Evolutionary conservation across 2,888 invertebrate genomes (phyloP).

Genomic region (Anoncus sp.): DNA sequence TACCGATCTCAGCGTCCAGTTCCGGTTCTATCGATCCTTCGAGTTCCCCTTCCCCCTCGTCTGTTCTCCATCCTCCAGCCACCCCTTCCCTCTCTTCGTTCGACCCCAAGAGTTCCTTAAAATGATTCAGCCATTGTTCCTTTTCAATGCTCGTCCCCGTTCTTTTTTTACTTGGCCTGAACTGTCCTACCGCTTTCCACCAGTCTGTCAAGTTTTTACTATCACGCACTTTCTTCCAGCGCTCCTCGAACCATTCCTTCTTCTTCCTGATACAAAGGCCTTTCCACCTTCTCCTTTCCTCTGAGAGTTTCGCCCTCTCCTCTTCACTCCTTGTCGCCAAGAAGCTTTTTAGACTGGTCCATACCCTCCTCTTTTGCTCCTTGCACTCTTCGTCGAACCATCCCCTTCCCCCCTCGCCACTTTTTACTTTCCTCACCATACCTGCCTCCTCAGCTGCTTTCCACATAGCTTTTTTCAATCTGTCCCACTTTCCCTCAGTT

Average conservation of each 20-base stretch:
- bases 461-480: neutral
- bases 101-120: neutral
- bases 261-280: neutral
- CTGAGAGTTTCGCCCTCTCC: neutral
- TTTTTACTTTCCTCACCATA: neutral
- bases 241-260: neutral
- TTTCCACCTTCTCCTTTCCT: neutral
- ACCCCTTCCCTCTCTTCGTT: neutral
- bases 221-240: neutral
- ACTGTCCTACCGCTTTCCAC: no score
- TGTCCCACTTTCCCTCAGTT: neutral
- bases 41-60: neutral
- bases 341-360: neutral
- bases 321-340: neutral
- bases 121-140: neutral
- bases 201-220: neutral
- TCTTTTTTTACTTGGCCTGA: neutral
- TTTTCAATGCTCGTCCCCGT: neutral
- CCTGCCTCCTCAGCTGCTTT: neutral
- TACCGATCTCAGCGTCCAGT: no score
- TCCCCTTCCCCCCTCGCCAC: no score
- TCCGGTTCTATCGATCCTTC: neutral
- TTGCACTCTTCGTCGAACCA: slow-evolving; percentile 1
- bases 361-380: neutral
- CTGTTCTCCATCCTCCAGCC: neutral